Evolutionary conservation across 1,140 invertebrate genomes (phyloP), one percentile per base, ranked within the genome.

Genomic region (Danaus melanippus): DNA sequence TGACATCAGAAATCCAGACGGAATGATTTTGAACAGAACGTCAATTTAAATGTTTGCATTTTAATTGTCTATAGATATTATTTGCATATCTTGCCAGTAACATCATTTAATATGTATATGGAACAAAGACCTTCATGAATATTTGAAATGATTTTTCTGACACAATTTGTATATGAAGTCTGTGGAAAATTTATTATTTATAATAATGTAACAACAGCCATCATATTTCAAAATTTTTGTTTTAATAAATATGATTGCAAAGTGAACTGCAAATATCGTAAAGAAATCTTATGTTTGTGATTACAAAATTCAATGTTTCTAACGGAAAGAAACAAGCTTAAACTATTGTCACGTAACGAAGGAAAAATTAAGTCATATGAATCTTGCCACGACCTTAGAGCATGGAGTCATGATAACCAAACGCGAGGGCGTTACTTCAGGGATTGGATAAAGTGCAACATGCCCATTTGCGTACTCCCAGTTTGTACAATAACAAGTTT

Each of bases 401-500:
- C 83, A 70, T 86, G 81, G 83, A 84, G 79, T 73, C 83, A 86
- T 77, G 77, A 84, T 57, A 44, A 52, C 8, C 12, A 50, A 11
- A 50, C n/a, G 6, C 66, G 73, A 11, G 64, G 68, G 43, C 42
- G 56, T 8, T 81, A 83, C 49, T 77, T 86, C 12, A 80, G 69
- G 67, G 78, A 83, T 69, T 86, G 83, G 83, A 78, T 84, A 44
- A 84, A 72, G 58, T 60, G 66, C 50, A 70, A 83, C 62, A 80
- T 83, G 81, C 76, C 78, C n/a, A 64, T 74, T 53, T 76, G 70
- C 64, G 51, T 79, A 43, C 57, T 86, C 32, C 70, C 81, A 42
- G 50, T 70, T 8, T 55, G 60, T 56, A 72, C 69, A 6, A 58
- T 86, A 11, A 46, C 67, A 12, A 62, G 46, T 15, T 64, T 70